Evolutionary conservation across 2,888 invertebrate species (phyloP).

Genomic region (Sicus ferrugineus): DNA sequence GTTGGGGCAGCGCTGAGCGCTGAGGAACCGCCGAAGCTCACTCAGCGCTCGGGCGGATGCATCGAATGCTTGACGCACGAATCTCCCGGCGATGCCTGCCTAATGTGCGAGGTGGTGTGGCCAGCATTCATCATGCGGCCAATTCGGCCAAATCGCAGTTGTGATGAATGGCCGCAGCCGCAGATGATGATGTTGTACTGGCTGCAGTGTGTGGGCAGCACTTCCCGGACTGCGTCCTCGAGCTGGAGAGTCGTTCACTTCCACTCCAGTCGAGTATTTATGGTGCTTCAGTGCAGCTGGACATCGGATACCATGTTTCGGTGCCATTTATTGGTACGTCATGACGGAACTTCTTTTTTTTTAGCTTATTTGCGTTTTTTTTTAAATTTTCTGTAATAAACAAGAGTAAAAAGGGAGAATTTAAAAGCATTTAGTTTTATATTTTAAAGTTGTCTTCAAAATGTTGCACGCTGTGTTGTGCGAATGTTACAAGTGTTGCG

Average conservation of each 20-base stretch:
- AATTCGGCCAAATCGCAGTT: slow-evolving; percentile 30
- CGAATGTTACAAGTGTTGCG: too few relatives aligned
- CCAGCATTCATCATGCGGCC: slow-evolving; percentile 37
- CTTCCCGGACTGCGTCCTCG: not conserved
- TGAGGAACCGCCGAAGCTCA: not conserved
- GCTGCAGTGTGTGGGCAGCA: not conserved
- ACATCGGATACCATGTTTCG: slow-evolving; percentile 4
- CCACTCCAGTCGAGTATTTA: too few relatives aligned
- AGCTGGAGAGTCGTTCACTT: too few relatives aligned
- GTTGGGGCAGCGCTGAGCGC: not conserved
- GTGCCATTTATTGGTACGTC: not conserved
- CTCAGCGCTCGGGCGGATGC: not conserved
- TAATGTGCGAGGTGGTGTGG: slow-evolving; percentile 36
- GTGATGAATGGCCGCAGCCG: slow-evolving; percentile 21
- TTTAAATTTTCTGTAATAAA: not conserved
- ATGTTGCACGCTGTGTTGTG: too few relatives aligned
- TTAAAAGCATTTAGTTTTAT: too few relatives aligned
- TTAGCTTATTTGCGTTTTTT: not conserved
- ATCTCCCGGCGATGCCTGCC: slow-evolving; percentile 4
- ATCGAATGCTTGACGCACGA: slow-evolving; percentile 1
- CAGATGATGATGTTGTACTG: slow-evolving; percentile 8
- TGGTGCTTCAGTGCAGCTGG: not conserved
- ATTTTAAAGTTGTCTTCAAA: too few relatives aligned
- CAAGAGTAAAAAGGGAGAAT: too few relatives aligned
- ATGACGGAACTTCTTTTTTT: not conserved